These are phyloP conservation scores for Leptopilina syphax DNA, from an alignment of 2,888 invertebrate genomes.

Conservation along the genomic window DNA sequence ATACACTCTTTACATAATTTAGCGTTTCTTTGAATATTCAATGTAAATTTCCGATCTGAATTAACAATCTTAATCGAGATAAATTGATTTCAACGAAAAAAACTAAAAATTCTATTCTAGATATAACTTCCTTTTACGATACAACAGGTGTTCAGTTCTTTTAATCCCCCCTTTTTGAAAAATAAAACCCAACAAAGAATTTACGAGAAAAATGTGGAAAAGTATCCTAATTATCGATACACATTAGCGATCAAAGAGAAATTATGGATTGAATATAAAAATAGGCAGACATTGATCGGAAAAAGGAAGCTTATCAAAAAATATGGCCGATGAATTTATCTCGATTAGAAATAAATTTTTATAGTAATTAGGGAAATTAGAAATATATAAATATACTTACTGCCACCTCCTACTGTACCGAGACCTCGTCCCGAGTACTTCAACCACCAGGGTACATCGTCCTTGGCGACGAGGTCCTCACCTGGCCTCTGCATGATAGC, in stretches of 20 bases:
- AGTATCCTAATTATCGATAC: background rate
- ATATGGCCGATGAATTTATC: too few relatives aligned
- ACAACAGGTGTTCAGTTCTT: background rate
- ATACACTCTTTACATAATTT: too few relatives aligned
- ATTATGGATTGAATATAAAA: slow-evolving; percentile 10
- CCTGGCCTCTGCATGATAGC: slow-evolving; percentile 89
- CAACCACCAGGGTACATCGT: slow-evolving; percentile 93
- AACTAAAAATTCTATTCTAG: background rate
- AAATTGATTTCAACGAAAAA: background rate
- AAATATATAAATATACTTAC: slow-evolving; percentile 79
- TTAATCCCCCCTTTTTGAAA: background rate
- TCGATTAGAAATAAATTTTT: too few relatives aligned
- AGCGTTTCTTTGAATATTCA: too few relatives aligned
- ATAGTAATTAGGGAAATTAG: background rate
- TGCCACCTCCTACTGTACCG: slow-evolving; percentile 90
- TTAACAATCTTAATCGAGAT: too few relatives aligned
- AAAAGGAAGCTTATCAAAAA: background rate
- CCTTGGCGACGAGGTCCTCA: slow-evolving; percentile 86
- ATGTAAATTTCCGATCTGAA: too few relatives aligned
- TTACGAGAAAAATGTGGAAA: background rate
- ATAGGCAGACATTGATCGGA: slow-evolving; percentile 19
- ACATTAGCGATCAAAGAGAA: background rate
- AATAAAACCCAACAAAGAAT: background rate
- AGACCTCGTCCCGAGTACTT: slow-evolving; percentile 90
- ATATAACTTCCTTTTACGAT: background rate